Conservation (phyloP, 2,113 vertebrate species). For the Halichoerus grypus region DNA sequence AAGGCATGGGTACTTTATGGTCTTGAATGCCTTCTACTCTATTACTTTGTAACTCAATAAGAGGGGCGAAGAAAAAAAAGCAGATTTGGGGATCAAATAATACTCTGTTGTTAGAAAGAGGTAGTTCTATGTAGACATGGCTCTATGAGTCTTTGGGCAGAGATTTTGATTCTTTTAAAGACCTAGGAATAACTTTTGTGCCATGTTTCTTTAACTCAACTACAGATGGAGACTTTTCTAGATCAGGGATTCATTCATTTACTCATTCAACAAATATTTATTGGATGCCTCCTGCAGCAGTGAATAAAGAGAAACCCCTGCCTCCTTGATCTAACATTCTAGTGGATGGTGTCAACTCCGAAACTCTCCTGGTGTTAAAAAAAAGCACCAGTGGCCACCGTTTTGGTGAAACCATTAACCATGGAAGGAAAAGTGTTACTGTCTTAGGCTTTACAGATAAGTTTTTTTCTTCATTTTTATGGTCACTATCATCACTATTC, state of each 20-base stretch:
- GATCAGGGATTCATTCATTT: not conserved
- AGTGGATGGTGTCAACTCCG: not conserved
- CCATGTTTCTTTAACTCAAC: not conserved
- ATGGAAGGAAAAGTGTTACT: not conserved
- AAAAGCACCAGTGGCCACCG: not conserved
- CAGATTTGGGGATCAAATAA: not conserved
- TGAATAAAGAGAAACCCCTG: not conserved
- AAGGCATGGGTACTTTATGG: not conserved
- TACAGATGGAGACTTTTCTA: not conserved
- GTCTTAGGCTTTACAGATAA: slow-evolving; percentile 5
- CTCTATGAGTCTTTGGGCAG: not conserved
- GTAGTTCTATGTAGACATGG: not conserved
- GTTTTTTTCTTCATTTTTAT: not conserved
- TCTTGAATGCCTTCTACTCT: not conserved
- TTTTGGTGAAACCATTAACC: not conserved
- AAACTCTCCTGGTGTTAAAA: not conserved
- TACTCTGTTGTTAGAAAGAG: slow-evolving; percentile 6
- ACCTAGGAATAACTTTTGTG: not conserved
- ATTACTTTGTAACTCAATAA: not conserved
- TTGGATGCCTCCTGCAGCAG: not conserved
- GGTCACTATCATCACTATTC: not conserved
- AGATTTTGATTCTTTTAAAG: slow-evolving; percentile 6
- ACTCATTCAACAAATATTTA: slow-evolving; percentile 24
- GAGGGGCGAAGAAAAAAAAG: not conserved
- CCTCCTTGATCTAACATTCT: not conserved